Evolutionary conservation across 2,888 invertebrate genomes (phyloP).

Genomic region (Platycheirus albimanus): DNA sequence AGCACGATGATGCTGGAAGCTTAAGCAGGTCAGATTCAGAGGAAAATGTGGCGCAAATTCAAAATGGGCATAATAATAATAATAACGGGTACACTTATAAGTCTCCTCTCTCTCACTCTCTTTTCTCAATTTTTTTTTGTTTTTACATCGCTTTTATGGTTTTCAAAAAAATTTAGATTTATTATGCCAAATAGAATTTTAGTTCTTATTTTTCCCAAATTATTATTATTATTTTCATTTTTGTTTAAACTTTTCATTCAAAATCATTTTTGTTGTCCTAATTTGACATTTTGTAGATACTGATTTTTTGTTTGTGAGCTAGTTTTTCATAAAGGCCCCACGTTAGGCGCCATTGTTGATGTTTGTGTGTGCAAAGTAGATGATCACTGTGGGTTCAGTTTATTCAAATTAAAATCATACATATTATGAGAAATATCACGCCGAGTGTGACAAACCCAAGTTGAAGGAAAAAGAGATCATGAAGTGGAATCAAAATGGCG

Average conservation of each 20-base stretch:
- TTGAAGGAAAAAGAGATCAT: no score
- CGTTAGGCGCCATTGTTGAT: no score
- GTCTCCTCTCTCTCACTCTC: conserved; percentile 77
- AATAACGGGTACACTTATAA: conserved; percentile 83
- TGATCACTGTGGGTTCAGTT: no score
- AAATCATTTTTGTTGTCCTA: no score
- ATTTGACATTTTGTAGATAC: no score
- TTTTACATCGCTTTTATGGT: background rate
- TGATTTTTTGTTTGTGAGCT: no score
- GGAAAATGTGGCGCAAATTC: conserved; percentile 89
- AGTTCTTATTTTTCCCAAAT: conserved; percentile 48
- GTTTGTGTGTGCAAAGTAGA: no score
- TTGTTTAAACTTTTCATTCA: background rate
- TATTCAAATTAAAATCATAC: no score
- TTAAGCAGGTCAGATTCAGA: conserved; percentile 95
- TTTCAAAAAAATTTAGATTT: background rate
- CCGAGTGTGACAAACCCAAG: no score
- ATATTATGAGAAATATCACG: no score
- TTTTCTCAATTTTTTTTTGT: conserved; percentile 45
- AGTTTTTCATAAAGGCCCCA: no score
- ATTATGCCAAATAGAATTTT: conserved; percentile 9
- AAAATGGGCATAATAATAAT: conserved; percentile 83
- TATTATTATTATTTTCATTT: conserved; percentile 74
- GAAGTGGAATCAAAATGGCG: no score
- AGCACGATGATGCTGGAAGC: conserved; percentile 86